Evolutionary conservation across 2,888 invertebrate species (phyloP), one percentile per base, ranked within the genome.

Genomic region (Caenorhabditis auriculariae): DNA sequence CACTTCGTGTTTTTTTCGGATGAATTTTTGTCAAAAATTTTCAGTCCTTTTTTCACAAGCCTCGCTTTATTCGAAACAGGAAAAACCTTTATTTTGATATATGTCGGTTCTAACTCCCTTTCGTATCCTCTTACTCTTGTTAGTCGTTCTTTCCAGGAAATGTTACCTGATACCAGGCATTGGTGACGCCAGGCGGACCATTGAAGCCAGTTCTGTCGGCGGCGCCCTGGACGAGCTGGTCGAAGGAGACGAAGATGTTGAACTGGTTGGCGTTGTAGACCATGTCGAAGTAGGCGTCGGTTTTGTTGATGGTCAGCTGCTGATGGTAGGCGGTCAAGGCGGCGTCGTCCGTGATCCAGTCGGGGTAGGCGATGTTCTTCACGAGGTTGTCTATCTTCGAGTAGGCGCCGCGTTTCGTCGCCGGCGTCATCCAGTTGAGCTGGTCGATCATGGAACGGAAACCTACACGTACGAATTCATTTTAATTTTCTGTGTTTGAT

Each of bases 371-470:
- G 29, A 77, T 71, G 61, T 77, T 77, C 46, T 72, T 69, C 27
- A 71, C 69, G 7, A 77, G 67, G 42, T 76, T 70, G 47, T 71
- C 69, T 42, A 77, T 75, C 56, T 77, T 77, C 49, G 50, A 49
- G 57, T 73, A 76, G 6, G 77, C 77, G 28, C 71, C 71, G 29
- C 54, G 54, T 55, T 77, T 78, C 1, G 76, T 69, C 26, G 65
- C 57, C 1, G 41, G 19, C 6, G 60, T 54, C 78, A 78, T 78
- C 78, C 78, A 78, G 21, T 60, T 48, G 41, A 78, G 60, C 44
- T 75, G 72, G 45, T 76, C 74, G 39, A 78, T 66, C 76, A 77
- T 77, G 23, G 69, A 69, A 24, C 75, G 69, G 66, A 76, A 72
- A 7, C 74, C 41, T 41, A 17, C 9, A n/a, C n/a, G n/a, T n/a